These are phyloP conservation scores for Pelodiscus sinensis DNA, from an alignment of 2,113 vertebrate species.

Conservation along the genomic window DNA sequence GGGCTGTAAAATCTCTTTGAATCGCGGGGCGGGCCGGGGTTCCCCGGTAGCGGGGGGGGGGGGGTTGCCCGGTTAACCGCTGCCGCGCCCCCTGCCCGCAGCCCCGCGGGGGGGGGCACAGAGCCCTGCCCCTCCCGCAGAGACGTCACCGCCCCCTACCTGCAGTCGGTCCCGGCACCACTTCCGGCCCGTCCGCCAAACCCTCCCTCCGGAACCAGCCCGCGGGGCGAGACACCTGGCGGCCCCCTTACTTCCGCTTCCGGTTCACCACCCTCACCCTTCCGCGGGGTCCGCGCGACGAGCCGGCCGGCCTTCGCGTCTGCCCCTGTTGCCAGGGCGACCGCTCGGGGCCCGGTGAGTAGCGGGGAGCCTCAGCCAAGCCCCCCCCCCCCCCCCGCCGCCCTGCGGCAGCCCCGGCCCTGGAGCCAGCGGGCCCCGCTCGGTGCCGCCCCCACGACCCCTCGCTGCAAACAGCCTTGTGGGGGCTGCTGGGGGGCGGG, in stretches of 20 bases:
- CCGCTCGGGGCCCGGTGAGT: not conserved
- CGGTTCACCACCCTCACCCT: not conserved
- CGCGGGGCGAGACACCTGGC: rapidly evolving
- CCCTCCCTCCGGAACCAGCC: not conserved
- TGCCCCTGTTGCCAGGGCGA: no score
- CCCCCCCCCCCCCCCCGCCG: no score
- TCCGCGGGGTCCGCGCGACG: not conserved
- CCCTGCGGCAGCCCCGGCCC: not conserved
- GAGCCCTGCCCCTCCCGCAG: not conserved
- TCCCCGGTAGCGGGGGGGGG: no score
- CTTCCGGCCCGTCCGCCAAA: no score
- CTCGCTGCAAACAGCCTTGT: no score
- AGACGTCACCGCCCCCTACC: not conserved
- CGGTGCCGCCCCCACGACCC: not conserved
- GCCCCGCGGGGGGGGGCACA: not conserved
- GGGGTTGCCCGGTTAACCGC: no score
- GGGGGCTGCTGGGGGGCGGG: no score
- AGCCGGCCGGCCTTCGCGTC: not conserved
- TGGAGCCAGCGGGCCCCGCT: no score
- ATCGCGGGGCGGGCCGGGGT: no score
- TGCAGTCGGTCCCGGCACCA: rapidly evolving
- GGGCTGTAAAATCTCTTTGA: no score
- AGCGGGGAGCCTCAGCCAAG: rapidly evolving
- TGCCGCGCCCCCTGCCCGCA: no score
- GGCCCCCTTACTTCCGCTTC: not conserved